phyloP scores from a whole-genome alignment of 2,797 vertebrate species.

The Anas bernieri region DNA sequence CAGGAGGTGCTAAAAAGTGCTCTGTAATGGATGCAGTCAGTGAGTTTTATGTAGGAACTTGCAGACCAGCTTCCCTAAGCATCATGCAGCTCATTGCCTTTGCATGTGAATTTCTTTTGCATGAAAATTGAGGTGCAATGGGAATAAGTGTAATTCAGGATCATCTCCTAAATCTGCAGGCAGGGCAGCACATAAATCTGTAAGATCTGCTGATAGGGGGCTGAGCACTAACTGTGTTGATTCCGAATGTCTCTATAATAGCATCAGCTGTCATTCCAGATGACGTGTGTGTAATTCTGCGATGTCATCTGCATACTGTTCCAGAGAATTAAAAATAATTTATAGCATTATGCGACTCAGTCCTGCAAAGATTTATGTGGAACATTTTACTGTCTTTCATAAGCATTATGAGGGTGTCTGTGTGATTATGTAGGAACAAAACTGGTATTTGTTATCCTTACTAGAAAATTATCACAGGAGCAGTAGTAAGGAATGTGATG shows the following conservation, averaged over 20 bases:
- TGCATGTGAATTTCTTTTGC: neutral
- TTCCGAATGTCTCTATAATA: neutral
- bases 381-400: neutral
- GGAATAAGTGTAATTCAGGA: neutral
- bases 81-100: neutral
- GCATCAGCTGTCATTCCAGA: neutral
- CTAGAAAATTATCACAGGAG: neutral
- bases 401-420: neutral
- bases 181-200: neutral
- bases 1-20: neutral
- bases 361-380: neutral
- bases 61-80: neutral
- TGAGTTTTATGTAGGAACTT: neutral
- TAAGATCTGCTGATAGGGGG: neutral
- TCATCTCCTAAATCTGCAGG: neutral
- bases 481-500: neutral
- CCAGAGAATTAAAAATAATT: slow-evolving; percentile 20
- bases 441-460: neutral
- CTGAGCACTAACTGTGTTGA: neutral
- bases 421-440: neutral
- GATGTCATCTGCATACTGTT: neutral
- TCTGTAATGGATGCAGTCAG: neutral
- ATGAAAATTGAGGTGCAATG: neutral
- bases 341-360: neutral
- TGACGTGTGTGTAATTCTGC: neutral